Evolutionary conservation across 2,113 vertebrate species (phyloP).

Genomic region (Aspiorhynchus laticeps): DNA sequence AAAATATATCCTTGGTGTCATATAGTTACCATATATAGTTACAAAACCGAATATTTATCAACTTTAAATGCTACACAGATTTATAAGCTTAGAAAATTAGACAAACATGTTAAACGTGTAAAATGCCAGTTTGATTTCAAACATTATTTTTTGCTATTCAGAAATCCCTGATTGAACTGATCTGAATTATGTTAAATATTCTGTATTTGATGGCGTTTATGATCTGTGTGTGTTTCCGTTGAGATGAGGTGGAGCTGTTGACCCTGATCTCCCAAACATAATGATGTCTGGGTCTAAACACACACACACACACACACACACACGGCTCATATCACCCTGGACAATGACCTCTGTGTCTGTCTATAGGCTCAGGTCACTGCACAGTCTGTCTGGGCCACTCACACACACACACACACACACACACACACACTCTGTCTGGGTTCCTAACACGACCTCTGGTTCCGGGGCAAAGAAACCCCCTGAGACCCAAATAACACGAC

Average conservation of each 20-base stretch:
- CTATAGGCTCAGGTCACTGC: slow-evolving; percentile 27
- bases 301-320: slow-evolving; percentile 8
- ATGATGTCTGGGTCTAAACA: slow-evolving; percentile 17
- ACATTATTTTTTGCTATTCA: neutral
- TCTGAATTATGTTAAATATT: too few relatives aligned
- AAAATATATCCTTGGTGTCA: neutral
- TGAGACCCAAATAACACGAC: neutral
- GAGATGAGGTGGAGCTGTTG: neutral
- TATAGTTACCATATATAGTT: neutral
- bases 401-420: neutral
- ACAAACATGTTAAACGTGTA: neutral
- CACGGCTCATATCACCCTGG: neutral
- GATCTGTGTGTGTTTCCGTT: slow-evolving; percentile 5
- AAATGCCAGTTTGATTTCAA: neutral
- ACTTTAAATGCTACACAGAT: neutral
- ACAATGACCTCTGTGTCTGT: slow-evolving; percentile 17
- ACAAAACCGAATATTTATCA: neutral
- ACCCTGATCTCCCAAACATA: slow-evolving; percentile 7
- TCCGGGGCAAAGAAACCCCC: neutral
- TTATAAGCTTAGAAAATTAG: neutral
- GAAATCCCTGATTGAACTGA: neutral
- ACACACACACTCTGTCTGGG: neutral
- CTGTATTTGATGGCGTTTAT: neutral
- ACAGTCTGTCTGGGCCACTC: neutral
- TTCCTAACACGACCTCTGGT: neutral